Evolutionary conservation across 2,888 invertebrate genomes (phyloP).

Genomic region (Hypena proboscidalis): DNA sequence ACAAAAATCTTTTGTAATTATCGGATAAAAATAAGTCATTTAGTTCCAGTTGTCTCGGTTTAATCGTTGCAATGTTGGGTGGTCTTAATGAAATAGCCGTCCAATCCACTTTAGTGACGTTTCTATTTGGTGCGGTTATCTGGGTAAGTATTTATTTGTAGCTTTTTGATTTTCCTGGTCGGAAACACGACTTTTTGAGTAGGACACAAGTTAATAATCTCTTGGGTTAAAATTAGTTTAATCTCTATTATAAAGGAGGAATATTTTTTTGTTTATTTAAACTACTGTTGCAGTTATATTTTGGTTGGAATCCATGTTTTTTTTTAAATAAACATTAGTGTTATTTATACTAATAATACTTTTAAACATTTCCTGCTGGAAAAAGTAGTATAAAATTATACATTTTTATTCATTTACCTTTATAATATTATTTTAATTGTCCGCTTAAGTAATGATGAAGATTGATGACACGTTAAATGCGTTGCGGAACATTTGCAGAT

Average conservation of each 20-base stretch:
- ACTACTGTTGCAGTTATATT: no score
- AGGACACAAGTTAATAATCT: no score
- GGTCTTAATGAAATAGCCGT: conserved; percentile 12
- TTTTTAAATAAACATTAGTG: no score
- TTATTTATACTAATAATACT: no score
- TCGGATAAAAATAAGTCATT: conserved; percentile 8
- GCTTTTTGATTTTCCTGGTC: not conserved
- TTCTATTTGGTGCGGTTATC: not conserved
- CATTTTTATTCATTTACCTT: no score
- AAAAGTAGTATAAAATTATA: no score
- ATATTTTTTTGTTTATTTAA: no score
- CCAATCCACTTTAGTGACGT: conserved; percentile 1
- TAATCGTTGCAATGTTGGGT: conserved; percentile 11
- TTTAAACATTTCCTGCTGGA: no score
- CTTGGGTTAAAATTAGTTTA: no score
- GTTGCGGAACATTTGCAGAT: not conserved
- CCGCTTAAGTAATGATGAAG: not conserved
- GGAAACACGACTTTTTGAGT: no score
- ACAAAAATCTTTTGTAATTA: not conserved
- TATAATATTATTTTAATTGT: not conserved
- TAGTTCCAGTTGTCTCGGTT: not conserved
- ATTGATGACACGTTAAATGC: conserved; percentile 1
- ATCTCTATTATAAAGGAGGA: no score
- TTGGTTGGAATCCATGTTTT: no score
- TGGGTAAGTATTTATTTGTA: not conserved